Evolutionary conservation across 2,797 vertebrate species (phyloP).

Genomic region (Pseudochirops corinnae): DNA sequence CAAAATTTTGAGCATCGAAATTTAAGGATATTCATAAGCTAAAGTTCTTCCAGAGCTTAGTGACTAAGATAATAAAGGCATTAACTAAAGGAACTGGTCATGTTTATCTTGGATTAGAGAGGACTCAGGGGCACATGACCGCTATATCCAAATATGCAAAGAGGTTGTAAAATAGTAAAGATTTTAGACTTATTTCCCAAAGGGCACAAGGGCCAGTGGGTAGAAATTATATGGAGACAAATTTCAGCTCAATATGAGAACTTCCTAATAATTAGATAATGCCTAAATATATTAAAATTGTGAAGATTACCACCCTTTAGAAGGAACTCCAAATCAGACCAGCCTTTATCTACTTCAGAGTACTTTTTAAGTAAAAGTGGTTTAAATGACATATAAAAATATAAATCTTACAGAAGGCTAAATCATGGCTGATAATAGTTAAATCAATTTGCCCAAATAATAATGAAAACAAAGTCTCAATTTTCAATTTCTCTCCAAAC

Average conservation of each 20-base stretch:
- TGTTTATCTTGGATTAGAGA: background rate
- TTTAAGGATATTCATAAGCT: background rate
- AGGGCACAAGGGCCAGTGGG: background rate
- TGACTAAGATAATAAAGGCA: background rate
- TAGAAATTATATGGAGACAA: background rate
- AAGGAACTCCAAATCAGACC: background rate
- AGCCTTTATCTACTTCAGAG: background rate
- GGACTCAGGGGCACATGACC: background rate
- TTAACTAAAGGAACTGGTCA: background rate
- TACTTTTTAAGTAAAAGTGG: slow-evolving; percentile 21
- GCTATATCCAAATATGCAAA: background rate
- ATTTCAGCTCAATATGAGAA: background rate
- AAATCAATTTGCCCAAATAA: slow-evolving; percentile 31
- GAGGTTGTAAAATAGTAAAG: background rate
- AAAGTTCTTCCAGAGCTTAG: background rate
- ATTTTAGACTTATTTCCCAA: background rate
- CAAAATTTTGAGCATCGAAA: background rate
- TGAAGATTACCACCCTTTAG: background rate
- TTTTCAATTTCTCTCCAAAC: slow-evolving; percentile 41
- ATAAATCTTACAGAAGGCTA: slow-evolving; percentile 25
- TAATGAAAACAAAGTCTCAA: slow-evolving; percentile 42
- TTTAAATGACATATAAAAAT: slow-evolving; percentile 28
- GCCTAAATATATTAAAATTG: background rate
- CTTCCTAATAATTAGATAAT: background rate
- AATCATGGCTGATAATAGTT: background rate